Evolutionary conservation across 2,113 vertebrate species (phyloP), one percentile per base, ranked within the genome.

Genomic region (Coptodon rendalli): DNA sequence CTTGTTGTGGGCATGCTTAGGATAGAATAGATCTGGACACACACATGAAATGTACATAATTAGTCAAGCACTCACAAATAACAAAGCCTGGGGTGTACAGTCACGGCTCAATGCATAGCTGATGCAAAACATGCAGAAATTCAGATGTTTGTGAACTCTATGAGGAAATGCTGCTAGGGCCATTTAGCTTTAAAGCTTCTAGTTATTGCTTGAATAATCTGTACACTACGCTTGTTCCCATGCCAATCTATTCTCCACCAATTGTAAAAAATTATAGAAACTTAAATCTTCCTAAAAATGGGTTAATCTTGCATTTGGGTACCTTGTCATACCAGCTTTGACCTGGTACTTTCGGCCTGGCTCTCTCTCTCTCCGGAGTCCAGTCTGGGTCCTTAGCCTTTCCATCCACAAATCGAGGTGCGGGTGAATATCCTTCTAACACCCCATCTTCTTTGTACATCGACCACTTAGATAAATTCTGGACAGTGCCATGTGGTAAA

Each of bases 1-100:
- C 95, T 85, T 85, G 96, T 9, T 2, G 97, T 96, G 1, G 97
- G 97, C 93, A 98, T 95, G 92, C 96, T 98, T 86, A 97, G 95
- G 87, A 98, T 95, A 1, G 97, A 97, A 93, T 97, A 98, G 97
- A 99, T 98, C 99, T 99, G 90, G 50, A 86, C 0, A 89, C 73
- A 89, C 27, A 87, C 6, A 81, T 88, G 40, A 86, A 85, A 68
- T 34, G 7, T 24, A 53, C 68, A 34, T 61, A 86, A 86, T 89
- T 86, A 87, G 48, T 66, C 34, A 9, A 80, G 71, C 36, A 59
- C 5, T 87, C 68, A 61, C 59, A 88, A 52, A 79, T n/a, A 83
- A 81, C 48, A 63, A 34, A 82, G 36, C 53, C 82, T 31, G 10
- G 85, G 56, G 76, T 56, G 52, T 38, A 27, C 9, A 66, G 76